These are phyloP conservation scores for Eubasilissa regina DNA, from an alignment of 1,140 invertebrate species.

Conservation along the genomic window DNA sequence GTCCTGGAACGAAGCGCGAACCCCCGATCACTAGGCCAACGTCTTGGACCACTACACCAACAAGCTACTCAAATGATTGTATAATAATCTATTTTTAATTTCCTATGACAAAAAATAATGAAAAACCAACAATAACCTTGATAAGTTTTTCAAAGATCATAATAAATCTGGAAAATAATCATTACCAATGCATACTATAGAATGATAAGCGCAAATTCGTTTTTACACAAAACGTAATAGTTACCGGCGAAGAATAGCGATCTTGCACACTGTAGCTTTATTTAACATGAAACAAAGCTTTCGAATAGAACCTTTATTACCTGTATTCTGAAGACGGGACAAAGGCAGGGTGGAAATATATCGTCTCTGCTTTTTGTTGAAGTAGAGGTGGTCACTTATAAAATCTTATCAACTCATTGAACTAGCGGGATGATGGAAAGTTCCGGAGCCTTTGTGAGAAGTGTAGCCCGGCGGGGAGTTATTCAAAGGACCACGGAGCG, in stretches of 20 bases:
- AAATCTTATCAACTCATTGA: constrained; percentile 37
- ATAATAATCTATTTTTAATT: no score
- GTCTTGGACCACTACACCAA: no score
- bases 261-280: neutral
- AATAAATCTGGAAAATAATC: no score
- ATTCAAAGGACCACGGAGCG: constrained; percentile 3
- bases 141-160: no score
- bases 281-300: constrained; percentile 28
- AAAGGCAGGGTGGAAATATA: neutral
- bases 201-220: no score
- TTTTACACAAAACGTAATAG: neutral
- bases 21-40: no score
- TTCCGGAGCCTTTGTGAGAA: constrained; percentile 22
- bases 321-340: constrained; percentile 5
- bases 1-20: no score
- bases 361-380: constrained; percentile 4
- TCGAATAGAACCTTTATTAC: constrained; percentile 22
- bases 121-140: no score
- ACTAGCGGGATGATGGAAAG: constrained; percentile 26
- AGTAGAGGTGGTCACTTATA: constrained; percentile 24
- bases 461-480: constrained; percentile 2
- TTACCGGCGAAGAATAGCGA: neutral
- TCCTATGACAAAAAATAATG: no score
- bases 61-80: no score
- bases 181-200: no score